These are phyloP conservation scores for Danionella cerebrum DNA, from an alignment of 2,113 vertebrate genomes.

Conservation along the genomic window DNA sequence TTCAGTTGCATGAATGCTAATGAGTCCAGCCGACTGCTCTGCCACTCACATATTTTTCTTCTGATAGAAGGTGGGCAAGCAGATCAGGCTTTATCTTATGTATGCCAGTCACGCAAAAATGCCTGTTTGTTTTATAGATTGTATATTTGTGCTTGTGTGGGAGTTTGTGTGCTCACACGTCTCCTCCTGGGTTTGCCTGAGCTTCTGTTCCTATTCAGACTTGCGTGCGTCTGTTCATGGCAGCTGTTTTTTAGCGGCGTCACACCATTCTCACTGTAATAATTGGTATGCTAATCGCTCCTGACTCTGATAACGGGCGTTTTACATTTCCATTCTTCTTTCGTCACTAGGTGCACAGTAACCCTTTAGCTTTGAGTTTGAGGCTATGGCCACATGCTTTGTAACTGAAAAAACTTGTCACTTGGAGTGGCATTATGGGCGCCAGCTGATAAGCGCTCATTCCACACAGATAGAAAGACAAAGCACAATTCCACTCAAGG, in stretches of 20 bases:
- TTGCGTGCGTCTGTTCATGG: neutral
- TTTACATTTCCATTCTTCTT: slow-evolving; percentile 11
- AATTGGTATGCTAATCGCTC: slow-evolving; percentile 32
- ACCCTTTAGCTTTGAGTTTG: neutral
- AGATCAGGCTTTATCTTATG: slow-evolving; percentile 16
- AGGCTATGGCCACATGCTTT: neutral
- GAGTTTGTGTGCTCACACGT: slow-evolving; percentile 4
- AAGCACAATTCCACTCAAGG: neutral
- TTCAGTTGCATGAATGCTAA: slow-evolving; percentile 19
- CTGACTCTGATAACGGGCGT: slow-evolving; percentile 1
- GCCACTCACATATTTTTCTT: neutral
- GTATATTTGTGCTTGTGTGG: slow-evolving; percentile 12
- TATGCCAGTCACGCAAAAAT: slow-evolving; percentile 3
- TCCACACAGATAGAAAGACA: neutral
- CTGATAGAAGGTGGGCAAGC: neutral
- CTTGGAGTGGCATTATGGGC: neutral
- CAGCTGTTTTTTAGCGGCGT: neutral
- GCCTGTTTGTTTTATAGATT: slow-evolving; percentile 16
- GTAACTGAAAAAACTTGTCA: slow-evolving; percentile 4
- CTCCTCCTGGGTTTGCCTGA: neutral
- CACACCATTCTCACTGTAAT: slow-evolving; percentile 11
- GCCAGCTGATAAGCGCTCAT: neutral
- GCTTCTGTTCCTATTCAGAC: neutral
- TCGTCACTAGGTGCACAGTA: neutral
- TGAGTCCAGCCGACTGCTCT: neutral